A percentile compares a stretch with the other conserved stretches of the same genome.
Evolutionary conservation across 2,113 vertebrate species (phyloP).

Genomic region (Motacilla alba): DNA sequence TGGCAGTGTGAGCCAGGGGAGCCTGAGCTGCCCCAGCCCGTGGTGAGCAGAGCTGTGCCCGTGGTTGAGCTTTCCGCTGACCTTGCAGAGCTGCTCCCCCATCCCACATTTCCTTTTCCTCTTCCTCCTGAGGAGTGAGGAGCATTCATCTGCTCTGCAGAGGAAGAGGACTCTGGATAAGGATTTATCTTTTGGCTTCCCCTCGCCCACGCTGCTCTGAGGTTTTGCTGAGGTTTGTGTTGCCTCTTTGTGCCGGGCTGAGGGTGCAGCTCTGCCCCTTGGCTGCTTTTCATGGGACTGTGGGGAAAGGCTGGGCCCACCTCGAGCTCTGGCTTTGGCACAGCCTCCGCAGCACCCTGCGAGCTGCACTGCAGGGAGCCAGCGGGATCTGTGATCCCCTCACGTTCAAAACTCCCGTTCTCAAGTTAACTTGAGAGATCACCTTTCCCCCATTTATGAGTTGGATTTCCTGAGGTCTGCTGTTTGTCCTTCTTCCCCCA

Average conservation of each 20-base stretch:
- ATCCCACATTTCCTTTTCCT: neutral
- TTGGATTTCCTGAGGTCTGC: fast-evolving
- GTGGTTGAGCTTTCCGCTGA: neutral
- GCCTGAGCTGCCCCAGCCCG: neutral
- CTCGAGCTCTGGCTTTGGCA: neutral
- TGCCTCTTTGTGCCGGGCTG: neutral
- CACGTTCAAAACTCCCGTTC: fast-evolving
- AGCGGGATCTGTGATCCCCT: fast-evolving
- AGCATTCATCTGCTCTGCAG: neutral
- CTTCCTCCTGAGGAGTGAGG: neutral
- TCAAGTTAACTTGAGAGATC: neutral
- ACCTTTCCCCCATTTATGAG: neutral
- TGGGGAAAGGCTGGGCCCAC: neutral
- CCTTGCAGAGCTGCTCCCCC: neutral
- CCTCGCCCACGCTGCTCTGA: neutral
- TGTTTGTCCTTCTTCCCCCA: neutral
- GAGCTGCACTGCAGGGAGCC: fast-evolving
- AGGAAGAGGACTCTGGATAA: neutral
- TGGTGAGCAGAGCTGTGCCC: neutral
- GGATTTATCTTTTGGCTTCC: neutral
- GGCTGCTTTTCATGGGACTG: fast-evolving
- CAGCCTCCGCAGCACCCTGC: neutral
- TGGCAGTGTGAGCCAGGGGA: neutral
- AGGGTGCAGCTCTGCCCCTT: neutral
- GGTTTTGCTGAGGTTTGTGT: neutral